Percentiles rank a stretch among this genome's conserved stretches.
Conservation (phyloP, 2,888 invertebrate species). For the Drosophila pullipes region DNA sequence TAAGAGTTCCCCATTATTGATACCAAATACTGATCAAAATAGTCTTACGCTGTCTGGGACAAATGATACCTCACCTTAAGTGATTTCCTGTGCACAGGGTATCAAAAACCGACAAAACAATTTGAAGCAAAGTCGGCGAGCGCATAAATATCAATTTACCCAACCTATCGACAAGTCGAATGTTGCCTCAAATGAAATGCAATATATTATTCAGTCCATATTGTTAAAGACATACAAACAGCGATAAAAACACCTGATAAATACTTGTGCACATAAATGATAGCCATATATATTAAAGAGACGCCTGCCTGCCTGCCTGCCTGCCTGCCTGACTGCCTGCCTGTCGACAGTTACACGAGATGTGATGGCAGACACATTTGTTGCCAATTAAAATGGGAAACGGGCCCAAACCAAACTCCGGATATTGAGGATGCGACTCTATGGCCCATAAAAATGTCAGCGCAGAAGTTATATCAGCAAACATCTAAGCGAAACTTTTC, state of each 20-base stretch:
- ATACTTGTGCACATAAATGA: constrained; percentile 32
- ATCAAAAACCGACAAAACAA: constrained; percentile 18
- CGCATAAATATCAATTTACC: constrained; percentile 62
- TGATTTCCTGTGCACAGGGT: constrained; percentile 17
- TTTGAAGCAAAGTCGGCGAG: constrained; percentile 16
- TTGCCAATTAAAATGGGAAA: constrained; percentile 52
- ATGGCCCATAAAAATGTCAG: constrained; percentile 47
- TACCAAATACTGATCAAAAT: background rate
- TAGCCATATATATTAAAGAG: constrained; percentile 28
- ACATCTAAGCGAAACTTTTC: constrained; percentile 39
- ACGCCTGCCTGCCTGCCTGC: constrained; percentile 11
- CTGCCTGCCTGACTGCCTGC: background rate
- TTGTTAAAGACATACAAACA: constrained; percentile 9
- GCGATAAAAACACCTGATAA: constrained; percentile 29
- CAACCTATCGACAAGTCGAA: constrained; percentile 46
- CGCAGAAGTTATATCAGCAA: constrained; percentile 29
- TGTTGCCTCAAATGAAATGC: constrained; percentile 36
- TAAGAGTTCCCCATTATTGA: background rate
- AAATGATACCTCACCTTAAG: background rate
- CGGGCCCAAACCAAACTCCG: constrained; percentile 7
- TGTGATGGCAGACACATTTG: constrained; percentile 24
- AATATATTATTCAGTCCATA: constrained; percentile 37
- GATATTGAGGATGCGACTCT: background rate
- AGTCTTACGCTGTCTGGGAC: background rate
- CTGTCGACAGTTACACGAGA: constrained; percentile 19